A percentile compares a stretch with the other conserved stretches of the same genome.
These are phyloP conservation scores for Dascyllus trimaculatus DNA, from an alignment of 2,113 vertebrate genomes.

Conservation along the genomic window DNA sequence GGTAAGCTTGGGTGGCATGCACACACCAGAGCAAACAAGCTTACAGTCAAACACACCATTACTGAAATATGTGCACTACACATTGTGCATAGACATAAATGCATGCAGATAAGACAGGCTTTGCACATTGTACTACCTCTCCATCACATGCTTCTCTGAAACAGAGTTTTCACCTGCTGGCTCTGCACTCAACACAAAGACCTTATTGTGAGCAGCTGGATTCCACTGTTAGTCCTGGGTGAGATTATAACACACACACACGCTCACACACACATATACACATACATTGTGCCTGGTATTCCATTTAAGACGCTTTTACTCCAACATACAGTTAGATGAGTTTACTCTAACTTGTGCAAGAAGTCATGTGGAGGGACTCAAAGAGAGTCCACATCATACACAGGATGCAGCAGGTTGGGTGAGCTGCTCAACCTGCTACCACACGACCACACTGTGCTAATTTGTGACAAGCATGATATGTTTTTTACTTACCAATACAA, in stretches of 20 bases:
- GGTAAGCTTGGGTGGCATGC: conserved; percentile 22
- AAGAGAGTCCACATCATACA: too few species aligned
- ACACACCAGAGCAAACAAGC: neutral
- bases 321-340: too few species aligned
- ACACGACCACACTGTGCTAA: too few species aligned
- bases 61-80: conserved; percentile 4
- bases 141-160: conserved; percentile 20
- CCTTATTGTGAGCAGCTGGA: conserved; percentile 51
- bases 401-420: too few species aligned
- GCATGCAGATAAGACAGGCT: conserved; percentile 16
- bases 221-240: conserved; percentile 48
- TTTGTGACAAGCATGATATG: too few species aligned
- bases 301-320: too few species aligned
- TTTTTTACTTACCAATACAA: too few species aligned
- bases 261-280: conserved; percentile 7
- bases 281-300: too few species aligned
- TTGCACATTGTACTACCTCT: conserved; percentile 7
- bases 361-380: too few species aligned
- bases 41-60: neutral
- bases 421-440: too few species aligned
- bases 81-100: neutral
- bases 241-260: conserved; percentile 46
- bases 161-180: conserved; percentile 51
- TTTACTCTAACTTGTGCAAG: too few species aligned
- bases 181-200: conserved; percentile 56